Evolutionary conservation across 2,113 vertebrate genomes (phyloP).

Genomic region (Gavia stellata): DNA sequence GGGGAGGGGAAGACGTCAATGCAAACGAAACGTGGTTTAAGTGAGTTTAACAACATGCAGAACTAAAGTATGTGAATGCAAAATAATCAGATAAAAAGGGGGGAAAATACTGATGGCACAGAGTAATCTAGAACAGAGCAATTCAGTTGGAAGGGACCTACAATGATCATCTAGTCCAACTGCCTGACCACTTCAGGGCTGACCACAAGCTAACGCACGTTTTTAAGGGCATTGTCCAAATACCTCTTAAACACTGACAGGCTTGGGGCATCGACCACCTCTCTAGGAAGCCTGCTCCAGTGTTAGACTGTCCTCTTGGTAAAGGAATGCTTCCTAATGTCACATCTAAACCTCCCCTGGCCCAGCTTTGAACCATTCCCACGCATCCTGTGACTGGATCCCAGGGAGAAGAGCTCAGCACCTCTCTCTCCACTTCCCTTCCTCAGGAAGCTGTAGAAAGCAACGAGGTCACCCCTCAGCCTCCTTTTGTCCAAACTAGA

Average conservation of each 20-base stretch:
- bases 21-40: not conserved
- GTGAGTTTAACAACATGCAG: not conserved
- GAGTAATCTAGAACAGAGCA: not conserved
- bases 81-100: not conserved
- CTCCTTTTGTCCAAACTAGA: not conserved
- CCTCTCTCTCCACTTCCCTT: not conserved
- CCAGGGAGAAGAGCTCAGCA: not conserved
- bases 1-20: not conserved
- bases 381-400: fast-evolving
- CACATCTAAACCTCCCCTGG: not conserved
- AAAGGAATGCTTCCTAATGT: not conserved
- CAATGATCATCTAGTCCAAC: not conserved
- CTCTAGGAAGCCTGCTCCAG: not conserved
- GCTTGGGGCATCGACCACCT: not conserved
- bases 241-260: not conserved
- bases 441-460: not conserved
- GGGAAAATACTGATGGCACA: not conserved
- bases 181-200: not conserved
- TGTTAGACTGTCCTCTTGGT: not conserved
- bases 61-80: not conserved
- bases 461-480: fast-evolving
- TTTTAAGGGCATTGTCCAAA: not conserved
- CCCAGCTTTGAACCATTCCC: not conserved
- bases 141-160: not conserved
- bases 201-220: not conserved